Base-by-base conservation (phyloP, 2,888 invertebrate species). In the Lymantria dispar region DNA sequence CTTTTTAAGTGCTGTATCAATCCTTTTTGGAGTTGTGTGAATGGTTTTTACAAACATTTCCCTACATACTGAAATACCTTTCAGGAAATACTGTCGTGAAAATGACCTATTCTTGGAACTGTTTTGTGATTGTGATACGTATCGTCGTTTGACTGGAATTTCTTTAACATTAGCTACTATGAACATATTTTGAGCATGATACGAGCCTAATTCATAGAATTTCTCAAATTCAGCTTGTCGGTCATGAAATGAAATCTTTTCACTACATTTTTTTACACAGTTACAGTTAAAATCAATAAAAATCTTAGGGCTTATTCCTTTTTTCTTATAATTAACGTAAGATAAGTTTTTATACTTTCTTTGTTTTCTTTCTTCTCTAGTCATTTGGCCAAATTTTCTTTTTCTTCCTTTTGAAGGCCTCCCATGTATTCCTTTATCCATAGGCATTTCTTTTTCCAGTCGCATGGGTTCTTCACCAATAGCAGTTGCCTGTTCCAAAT, bases 401-500 rank as follows among this genome's bases (percentile, higher is more conserved):
- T 54, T 54, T 48, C 54, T 50, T 43, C 50, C 54, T 48, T 46
- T 54, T 48, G 9, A 9, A 40, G 50, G 50, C 40, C 50, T 54
- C n/a, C 47, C 50, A 42, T 36, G 12, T 37, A 7, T 42, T 38
- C 11, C 45, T 44, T 42, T 39, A 42, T 45, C 45, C 12, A 42
- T 38, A 41, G 37, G 36, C 22, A 42, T 52, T 48, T 46, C 51
- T 41, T 37, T 2, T 14, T 39, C 38, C 40, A 45, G 30, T 42
- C 15, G 37, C 41, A 1, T 44, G 29, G 47, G 42, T n/a, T 30
- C 43, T 42, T 45, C 43, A 7, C 14, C 37, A 37, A 38, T 40
- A 10, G n/a, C n/a, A n/a, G 38, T 12, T 7, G 14, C 40, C 15
- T 40, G 39, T 2, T 39, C 46, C 14, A 30, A 43, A 40, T 43